Evolutionary conservation across 2,113 vertebrate species (phyloP).

Genomic region (Neotragus moschatus): DNA sequence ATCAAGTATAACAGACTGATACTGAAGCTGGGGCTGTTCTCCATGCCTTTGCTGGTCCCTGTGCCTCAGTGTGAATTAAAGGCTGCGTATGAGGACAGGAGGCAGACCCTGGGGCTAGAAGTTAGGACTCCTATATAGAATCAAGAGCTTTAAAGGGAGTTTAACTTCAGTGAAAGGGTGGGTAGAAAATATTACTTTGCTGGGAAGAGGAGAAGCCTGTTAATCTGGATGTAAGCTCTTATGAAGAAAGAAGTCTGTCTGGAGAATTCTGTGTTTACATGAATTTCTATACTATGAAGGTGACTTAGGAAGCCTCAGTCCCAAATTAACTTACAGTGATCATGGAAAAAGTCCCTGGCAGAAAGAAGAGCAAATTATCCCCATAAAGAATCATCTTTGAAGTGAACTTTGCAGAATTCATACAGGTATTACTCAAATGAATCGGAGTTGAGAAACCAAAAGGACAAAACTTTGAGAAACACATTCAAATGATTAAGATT

Average conservation of each 20-base stretch:
- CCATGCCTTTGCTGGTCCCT: background rate
- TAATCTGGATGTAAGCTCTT: background rate
- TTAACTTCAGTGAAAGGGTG: background rate
- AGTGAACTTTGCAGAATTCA: background rate
- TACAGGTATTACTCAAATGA: background rate
- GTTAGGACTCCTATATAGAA: background rate
- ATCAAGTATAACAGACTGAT: background rate
- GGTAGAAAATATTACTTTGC: background rate
- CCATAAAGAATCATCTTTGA: background rate
- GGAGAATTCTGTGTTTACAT: background rate
- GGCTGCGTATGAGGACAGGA: background rate
- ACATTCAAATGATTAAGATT: background rate
- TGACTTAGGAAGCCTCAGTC: background rate
- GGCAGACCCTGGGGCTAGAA: background rate
- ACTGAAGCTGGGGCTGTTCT: background rate
- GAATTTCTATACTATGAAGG: background rate
- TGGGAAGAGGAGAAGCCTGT: background rate
- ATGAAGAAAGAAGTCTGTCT: background rate
- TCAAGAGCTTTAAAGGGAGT: background rate
- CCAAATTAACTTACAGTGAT: background rate
- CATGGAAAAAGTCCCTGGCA: background rate
- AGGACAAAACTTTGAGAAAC: background rate
- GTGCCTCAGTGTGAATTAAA: background rate
- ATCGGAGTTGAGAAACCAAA: background rate
- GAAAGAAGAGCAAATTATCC: background rate